Evolutionary conservation across 2,113 vertebrate species (phyloP), one percentile per base, ranked within the genome.

Genomic region (Synchiropus splendidus): DNA sequence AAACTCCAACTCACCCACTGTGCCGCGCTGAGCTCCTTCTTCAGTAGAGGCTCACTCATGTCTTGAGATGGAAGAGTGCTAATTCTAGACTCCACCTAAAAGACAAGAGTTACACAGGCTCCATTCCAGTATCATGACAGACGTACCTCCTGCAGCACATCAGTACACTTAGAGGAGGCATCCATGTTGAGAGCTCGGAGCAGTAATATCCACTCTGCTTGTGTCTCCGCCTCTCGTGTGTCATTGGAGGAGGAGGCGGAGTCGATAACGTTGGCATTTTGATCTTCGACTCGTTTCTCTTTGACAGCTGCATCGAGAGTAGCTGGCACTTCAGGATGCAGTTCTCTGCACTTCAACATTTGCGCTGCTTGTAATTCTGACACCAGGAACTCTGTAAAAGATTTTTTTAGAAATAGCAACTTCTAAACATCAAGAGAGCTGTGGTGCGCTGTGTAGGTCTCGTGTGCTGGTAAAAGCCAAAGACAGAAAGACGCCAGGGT

Each of bases 1-100:
- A 2, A 17, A 13, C 9, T n/a, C n/a, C 2, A 33, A 64, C 85
- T 31, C 84, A 90, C 90, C 89, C 89, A 91, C 61, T 79, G 83
- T 39, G 70, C 67, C 14, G 83, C 36, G 32, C 61, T 85, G 56
- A 89, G 77, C 5, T 51, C 55, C 6, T 5, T 33, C 36, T 54
- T 75, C 2, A 92, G 80, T 43, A 92, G 86, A 0, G 88, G 74
- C 12, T 74, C 65, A 17, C 67, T 53, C 45, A 79, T 51, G 16
- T 41, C 49, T 54, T 56, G 68, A n/a, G 35, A 50, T 2, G 81
- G 51, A 1, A 87, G 54, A 40, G 45, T 37, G 2, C 54, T 16
- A 6, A 85, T 34, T 10, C 67, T 77, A 0, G 43, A 59, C 40
- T 83, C 55, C 49, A 86, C 78, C 85, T 87, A 53, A 18, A 4